A percentile compares a stretch with the other conserved stretches of the same genome.
These are phyloP conservation scores for Cottoperca gobio DNA, from an alignment of 2,797 vertebrate genomes.

Conservation along the genomic window DNA sequence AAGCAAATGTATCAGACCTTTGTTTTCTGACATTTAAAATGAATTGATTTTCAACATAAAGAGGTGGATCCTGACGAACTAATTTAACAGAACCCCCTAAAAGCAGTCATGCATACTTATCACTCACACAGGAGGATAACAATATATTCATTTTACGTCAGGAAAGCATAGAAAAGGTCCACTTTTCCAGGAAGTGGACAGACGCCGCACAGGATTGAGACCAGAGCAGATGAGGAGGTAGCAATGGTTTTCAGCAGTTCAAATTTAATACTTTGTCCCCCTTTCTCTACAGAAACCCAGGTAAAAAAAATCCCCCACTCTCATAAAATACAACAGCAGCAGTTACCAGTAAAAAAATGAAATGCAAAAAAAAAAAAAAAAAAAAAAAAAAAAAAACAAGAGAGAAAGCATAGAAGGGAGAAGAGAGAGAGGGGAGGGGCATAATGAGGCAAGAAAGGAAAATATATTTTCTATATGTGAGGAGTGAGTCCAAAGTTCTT, in stretches of 20 bases:
- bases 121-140: constrained; percentile 24
- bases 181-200: constrained; percentile 32
- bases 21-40: constrained; percentile 20
- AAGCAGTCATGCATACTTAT: constrained; percentile 11
- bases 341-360: constrained; percentile 96
- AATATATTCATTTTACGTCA: constrained; percentile 31
- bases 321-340: constrained; percentile 99
- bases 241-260: constrained; percentile 87
- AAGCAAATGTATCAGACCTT: neutral
- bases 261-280: constrained; percentile 90
- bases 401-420: constrained; percentile 64
- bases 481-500: constrained; percentile 83
- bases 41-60: neutral
- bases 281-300: constrained; percentile 93
- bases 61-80: constrained; percentile 1
- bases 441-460: constrained; percentile 78
- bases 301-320: constrained; percentile 95
- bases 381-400: constrained; percentile 56
- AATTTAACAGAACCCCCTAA: constrained; percentile 1
- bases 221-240: constrained; percentile 81
- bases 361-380: constrained; percentile 83
- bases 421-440: constrained; percentile 64
- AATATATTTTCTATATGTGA: constrained; percentile 84
- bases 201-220: constrained; percentile 67
- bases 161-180: constrained; percentile 18